These are phyloP conservation scores for Drosophila paramelanica DNA, from an alignment of 2,888 invertebrate species.

Conservation along the genomic window DNA sequence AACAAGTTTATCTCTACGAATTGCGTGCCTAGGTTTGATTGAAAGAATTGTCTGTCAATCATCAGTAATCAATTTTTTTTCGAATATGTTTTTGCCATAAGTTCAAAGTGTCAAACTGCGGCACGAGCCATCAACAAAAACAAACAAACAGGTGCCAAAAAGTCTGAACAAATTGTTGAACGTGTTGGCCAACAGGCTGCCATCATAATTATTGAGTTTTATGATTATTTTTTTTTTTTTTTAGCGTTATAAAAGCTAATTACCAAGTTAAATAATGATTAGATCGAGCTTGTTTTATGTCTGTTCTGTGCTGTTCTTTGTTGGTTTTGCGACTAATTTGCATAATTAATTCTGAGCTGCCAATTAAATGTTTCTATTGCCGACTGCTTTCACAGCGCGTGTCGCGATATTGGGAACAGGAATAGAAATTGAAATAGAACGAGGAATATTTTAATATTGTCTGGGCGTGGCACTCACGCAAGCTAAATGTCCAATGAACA, in stretches of 20 bases:
- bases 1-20: slow-evolving; percentile 21
- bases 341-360: slow-evolving; percentile 67
- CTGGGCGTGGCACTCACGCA: slow-evolving; percentile 22
- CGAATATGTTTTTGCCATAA: slow-evolving; percentile 27
- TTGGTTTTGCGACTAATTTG: slow-evolving; percentile 58
- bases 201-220: slow-evolving; percentile 41
- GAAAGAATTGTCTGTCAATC: slow-evolving; percentile 2
- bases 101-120: slow-evolving; percentile 44
- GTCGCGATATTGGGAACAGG: slow-evolving; percentile 21
- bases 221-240: slow-evolving; percentile 1
- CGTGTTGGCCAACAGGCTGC: slow-evolving; percentile 38
- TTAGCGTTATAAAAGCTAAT: slow-evolving; percentile 57
- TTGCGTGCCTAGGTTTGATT: not conserved
- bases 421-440: slow-evolving; percentile 23
- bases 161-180: slow-evolving; percentile 53
- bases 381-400: slow-evolving; percentile 70
- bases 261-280: slow-evolving; percentile 74
- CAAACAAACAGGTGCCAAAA: slow-evolving; percentile 64
- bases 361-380: slow-evolving; percentile 59
- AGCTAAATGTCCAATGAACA: not conserved
- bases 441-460: not conserved
- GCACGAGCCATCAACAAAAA: slow-evolving; percentile 58
- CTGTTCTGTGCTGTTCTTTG: slow-evolving; percentile 29
- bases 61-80: slow-evolving; percentile 7
- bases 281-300: slow-evolving; percentile 36